Conservation (phyloP, 2,888 invertebrate genomes). For the Eurois occulta region DNA sequence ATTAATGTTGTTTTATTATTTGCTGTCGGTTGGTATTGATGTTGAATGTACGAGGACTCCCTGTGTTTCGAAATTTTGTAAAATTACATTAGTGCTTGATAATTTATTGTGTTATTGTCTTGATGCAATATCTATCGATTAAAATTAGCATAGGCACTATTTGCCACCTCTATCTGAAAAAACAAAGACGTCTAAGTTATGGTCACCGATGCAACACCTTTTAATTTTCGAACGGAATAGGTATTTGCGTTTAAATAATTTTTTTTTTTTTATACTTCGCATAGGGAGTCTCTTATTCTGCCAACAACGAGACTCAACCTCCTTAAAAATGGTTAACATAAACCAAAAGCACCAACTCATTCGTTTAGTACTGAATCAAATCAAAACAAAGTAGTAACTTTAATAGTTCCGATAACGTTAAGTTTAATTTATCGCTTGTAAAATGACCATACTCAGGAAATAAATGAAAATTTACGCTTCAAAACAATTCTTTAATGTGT, state of each 20-base stretch:
- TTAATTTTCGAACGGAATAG: slow-evolving; percentile 14
- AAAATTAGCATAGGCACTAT: background rate
- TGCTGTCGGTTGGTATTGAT: slow-evolving; percentile 32
- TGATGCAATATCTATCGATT: slow-evolving; percentile 15
- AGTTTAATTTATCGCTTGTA: slow-evolving; percentile 33
- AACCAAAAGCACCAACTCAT: slow-evolving; percentile 9
- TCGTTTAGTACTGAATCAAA: slow-evolving; percentile 21
- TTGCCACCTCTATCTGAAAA: background rate
- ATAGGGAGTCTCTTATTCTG: background rate
- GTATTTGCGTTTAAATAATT: no score
- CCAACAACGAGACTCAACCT: background rate
- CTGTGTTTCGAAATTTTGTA: slow-evolving; percentile 36
- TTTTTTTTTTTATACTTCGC: background rate
- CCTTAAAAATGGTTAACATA: background rate
- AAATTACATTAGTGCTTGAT: slow-evolving; percentile 20
- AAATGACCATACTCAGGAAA: slow-evolving; percentile 7
- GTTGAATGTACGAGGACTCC: slow-evolving; percentile 17
- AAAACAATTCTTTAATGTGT: slow-evolving; percentile 26
- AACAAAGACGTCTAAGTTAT: background rate
- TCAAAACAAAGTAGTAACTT: slow-evolving; percentile 13
- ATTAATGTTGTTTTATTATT: slow-evolving; percentile 52
- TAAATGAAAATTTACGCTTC: slow-evolving; percentile 26
- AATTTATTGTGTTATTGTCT: slow-evolving; percentile 34
- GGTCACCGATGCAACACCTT: background rate
- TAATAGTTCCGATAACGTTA: slow-evolving; percentile 29